These are phyloP conservation scores for Cerastoderma edule DNA, from an alignment of 2,888 invertebrate genomes.

Conservation along the genomic window DNA sequence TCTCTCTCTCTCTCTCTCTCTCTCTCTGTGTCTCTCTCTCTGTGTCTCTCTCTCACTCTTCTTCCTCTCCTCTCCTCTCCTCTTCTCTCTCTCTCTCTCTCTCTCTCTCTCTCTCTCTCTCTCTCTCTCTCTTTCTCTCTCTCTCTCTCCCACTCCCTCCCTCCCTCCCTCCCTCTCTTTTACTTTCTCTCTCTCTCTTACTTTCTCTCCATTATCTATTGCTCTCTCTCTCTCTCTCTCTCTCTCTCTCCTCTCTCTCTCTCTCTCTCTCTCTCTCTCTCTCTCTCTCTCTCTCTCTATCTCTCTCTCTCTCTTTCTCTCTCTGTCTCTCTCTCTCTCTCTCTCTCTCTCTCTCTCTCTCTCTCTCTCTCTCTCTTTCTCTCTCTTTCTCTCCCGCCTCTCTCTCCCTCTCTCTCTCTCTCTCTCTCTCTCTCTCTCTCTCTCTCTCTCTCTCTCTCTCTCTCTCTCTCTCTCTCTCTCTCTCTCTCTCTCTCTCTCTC, in stretches of 20 bases:
- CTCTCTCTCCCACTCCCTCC: too few species aligned
- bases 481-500: not conserved
- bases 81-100: not conserved
- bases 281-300: too few species aligned
- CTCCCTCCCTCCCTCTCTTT: too few species aligned
- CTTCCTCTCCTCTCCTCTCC: not conserved
- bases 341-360: not conserved
- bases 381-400: too few species aligned
- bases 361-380: not conserved
- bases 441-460: not conserved
- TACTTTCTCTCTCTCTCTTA: too few species aligned
- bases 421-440: not conserved
- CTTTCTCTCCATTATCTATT: too few species aligned
- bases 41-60: not conserved
- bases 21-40: not conserved
- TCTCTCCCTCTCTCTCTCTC: not conserved
- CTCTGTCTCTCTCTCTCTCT: not conserved
- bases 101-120: not conserved
- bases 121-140: not conserved
- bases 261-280: slow-evolving; percentile 8
- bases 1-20: not conserved
- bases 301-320: not conserved
- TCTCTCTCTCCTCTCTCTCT: not conserved
- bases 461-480: not conserved
- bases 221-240: not conserved